A percentile compares a stretch with the other conserved stretches of the same genome.
These are phyloP conservation scores for Xiphydria camelus DNA, from an alignment of 2,888 invertebrate species.

Conservation along the genomic window DNA sequence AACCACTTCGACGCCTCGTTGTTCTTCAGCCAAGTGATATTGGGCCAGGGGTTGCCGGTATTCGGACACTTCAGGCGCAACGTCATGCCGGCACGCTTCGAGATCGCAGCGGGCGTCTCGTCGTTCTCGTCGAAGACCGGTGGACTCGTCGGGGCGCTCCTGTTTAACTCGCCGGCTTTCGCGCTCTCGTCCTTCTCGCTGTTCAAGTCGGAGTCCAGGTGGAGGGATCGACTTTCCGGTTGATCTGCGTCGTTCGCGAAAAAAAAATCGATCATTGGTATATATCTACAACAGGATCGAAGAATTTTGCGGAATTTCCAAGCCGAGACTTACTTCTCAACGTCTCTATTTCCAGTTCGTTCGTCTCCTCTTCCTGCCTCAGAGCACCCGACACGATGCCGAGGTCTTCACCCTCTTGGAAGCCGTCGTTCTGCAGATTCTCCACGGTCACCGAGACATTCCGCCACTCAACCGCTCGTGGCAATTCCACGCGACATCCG, in stretches of 20 bases:
- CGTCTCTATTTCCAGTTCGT: constrained; percentile 44
- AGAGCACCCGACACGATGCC: constrained; percentile 30
- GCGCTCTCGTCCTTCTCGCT: too few relatives aligned
- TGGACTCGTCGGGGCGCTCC: too few relatives aligned
- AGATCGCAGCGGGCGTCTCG: constrained; percentile 45
- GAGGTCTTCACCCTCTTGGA: constrained; percentile 36
- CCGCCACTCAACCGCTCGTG: constrained; percentile 37
- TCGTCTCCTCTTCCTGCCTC: constrained; percentile 47
- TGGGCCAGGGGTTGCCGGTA: constrained; percentile 39
- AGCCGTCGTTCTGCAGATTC: constrained; percentile 39
- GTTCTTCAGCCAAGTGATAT: constrained; percentile 59
- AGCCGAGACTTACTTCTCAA: constrained; percentile 46
- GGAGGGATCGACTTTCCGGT: constrained; percentile 14
- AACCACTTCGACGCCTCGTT: constrained; percentile 50
- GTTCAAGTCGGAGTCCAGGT: too few relatives aligned
- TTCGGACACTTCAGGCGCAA: constrained; percentile 57
- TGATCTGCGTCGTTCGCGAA: neutral
- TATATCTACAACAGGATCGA: too few relatives aligned
- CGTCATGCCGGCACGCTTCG: constrained; percentile 55
- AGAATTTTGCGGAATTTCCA: too few relatives aligned
- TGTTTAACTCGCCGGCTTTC: too few relatives aligned
- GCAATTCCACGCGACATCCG: constrained; percentile 36
- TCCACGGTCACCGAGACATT: constrained; percentile 44
- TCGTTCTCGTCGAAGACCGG: too few relatives aligned
- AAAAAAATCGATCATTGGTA: constrained; percentile 3